Evolutionary conservation across 2,797 vertebrate genomes (phyloP), one percentile per base, ranked within the genome.

Genomic region (Gymnothorax reevesii): DNA sequence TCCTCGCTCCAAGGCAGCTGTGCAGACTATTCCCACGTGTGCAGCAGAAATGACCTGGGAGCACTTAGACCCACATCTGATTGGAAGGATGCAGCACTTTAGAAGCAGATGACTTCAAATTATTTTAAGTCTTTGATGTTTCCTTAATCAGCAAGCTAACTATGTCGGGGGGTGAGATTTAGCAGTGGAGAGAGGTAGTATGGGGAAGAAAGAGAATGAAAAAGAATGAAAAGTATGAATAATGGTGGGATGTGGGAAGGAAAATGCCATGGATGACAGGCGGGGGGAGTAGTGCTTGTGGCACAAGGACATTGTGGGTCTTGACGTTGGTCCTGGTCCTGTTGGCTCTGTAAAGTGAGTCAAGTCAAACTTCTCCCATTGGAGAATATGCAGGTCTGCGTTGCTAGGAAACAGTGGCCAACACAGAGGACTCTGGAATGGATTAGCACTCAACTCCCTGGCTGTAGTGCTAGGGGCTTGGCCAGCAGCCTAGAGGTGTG

Each of bases 401-500:
- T 52, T 80, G 77, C 49, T 80, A 52, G 77, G 77, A 55, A 80
- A 80, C 7, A 52, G 49, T 80, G 77, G 77, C 49, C 52, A 54
- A 52, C 49, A 20, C 55, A n/a, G 57, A 59, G 25, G 33, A 62
- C 82, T 83, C 55, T 83, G 82, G 82, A 83, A 83, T 6, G 33
- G n/a, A 83, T 83, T 83, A 83, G 9, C 20, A 62, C 57, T 59
- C 57, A 22, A 8, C 57, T 60, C 57, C 57, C 57, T 83, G 25
- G 57, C 82, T 60, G 52, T 8, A 7, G 52, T 52, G 42, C 13
- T 77, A 20, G 77, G 52, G 20, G 17, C 22, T 17, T 80, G 49
- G 77, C 49, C 17, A 22, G 20, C 6, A 80, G 52, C 52, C 49
- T 80, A 20, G 77, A 15, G 75, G 75, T 20, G 42, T 42, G 42